Evolutionary conservation across 2,797 vertebrate species (phyloP).

Genomic region (Diplodus puntazzo): DNA sequence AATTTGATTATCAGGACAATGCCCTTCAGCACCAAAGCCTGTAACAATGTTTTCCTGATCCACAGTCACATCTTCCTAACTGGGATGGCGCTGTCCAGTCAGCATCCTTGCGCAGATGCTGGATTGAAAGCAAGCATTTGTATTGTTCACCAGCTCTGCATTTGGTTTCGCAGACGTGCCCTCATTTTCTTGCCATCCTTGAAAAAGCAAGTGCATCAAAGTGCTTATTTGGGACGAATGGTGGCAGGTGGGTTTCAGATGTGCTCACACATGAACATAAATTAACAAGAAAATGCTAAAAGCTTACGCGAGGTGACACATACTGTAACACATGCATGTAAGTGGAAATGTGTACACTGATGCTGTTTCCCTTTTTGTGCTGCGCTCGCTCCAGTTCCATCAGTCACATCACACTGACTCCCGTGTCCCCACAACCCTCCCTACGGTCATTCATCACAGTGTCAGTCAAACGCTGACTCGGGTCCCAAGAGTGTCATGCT

Average conservation of each 20-base stretch:
- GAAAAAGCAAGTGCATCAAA: conserved; percentile 27
- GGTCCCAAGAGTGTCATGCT: conserved; percentile 66
- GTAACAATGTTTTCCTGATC: neutral
- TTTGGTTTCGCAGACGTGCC: conserved; percentile 21
- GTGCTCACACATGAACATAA: conserved; percentile 37
- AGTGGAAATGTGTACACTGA: conserved; percentile 40
- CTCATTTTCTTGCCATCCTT: conserved; percentile 38
- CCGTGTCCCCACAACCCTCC: conserved; percentile 66
- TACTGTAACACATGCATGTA: conserved; percentile 9
- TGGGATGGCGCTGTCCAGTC: conserved; percentile 11
- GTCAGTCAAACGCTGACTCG: conserved; percentile 78
- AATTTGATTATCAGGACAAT: too few species aligned
- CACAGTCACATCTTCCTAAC: neutral
- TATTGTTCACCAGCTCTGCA: conserved; percentile 32
- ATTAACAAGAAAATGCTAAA: conserved; percentile 47
- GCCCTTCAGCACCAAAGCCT: neutral
- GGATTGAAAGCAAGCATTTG: conserved; percentile 1
- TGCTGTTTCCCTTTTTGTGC: conserved; percentile 46
- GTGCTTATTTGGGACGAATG: conserved; percentile 51
- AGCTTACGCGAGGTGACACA: conserved; percentile 23
- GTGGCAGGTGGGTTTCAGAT: conserved; percentile 41
- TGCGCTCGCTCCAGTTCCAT: conserved; percentile 73
- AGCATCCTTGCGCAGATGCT: conserved; percentile 27
- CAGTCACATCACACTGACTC: conserved; percentile 69
- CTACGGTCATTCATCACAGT: conserved; percentile 75